Evolutionary conservation across 2,113 vertebrate genomes (phyloP).

Genomic region (Geococcyx californianus): DNA sequence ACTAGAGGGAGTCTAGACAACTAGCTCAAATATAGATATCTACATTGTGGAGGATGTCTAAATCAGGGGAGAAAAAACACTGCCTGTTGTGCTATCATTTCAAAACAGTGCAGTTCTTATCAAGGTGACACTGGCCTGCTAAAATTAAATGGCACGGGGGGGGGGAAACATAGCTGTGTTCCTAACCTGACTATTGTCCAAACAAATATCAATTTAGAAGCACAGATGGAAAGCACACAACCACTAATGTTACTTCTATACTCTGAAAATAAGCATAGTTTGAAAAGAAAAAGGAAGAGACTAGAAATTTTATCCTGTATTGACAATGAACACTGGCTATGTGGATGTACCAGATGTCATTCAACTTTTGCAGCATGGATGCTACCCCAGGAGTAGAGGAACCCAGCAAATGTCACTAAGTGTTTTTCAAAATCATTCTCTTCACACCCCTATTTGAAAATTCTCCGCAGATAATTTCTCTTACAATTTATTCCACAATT

Average conservation of each 20-base stretch:
- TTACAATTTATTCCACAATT: background rate
- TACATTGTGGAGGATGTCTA: background rate
- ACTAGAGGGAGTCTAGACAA: conserved; percentile 20
- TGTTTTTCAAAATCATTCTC: background rate
- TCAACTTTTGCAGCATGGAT: background rate
- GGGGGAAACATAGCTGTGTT: background rate
- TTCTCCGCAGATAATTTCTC: background rate
- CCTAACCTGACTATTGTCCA: background rate
- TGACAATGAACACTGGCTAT: background rate
- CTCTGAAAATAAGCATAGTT: background rate
- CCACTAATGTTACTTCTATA: background rate
- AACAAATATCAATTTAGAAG: background rate
- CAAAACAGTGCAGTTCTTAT: background rate
- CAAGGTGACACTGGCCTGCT: background rate
- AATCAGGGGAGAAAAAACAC: background rate
- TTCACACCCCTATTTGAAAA: background rate
- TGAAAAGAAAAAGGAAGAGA: background rate
- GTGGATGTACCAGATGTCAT: background rate
- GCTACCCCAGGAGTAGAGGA: background rate
- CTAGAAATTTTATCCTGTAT: background rate
- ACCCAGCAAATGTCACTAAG: background rate
- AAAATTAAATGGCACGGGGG: background rate
- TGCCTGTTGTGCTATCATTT: background rate
- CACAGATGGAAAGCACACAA: background rate
- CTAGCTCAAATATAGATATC: background rate